Conservation (phyloP, 1,140 invertebrate species). For the Mycetomoellerius zeteki region DNA sequence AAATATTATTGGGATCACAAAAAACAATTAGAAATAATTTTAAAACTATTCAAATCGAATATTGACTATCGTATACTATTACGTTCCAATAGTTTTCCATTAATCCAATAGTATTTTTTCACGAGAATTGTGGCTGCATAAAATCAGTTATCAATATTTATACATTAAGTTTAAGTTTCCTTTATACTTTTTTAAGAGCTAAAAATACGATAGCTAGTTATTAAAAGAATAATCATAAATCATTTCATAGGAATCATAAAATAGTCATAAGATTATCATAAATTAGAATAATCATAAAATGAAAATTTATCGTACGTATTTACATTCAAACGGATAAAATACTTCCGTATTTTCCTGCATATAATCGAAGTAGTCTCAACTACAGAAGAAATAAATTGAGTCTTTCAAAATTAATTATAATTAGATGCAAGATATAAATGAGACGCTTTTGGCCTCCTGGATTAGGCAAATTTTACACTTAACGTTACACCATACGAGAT, state of each 20-base stretch:
- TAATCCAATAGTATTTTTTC: too few relatives aligned
- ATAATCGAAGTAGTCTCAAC: too few relatives aligned
- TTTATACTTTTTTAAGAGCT: background rate
- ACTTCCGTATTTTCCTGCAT: background rate
- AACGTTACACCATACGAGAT: background rate
- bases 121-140: too few relatives aligned
- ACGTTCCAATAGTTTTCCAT: too few relatives aligned
- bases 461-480: constrained; percentile 15
- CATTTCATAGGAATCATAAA: background rate
- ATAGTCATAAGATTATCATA: background rate
- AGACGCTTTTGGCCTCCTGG: background rate
- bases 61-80: too few relatives aligned
- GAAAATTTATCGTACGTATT: background rate
- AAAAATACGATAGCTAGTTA: background rate
- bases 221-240: background rate
- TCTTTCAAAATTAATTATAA: background rate
- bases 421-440: background rate
- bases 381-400: too few relatives aligned
- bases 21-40: too few relatives aligned
- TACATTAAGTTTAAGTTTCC: background rate
- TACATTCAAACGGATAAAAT: background rate
- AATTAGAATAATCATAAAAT: background rate
- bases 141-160: too few relatives aligned
- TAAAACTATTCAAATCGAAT: too few relatives aligned
- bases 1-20: too few relatives aligned